Percentiles rank a stretch among this genome's conserved stretches.
phyloP scores from a whole-genome alignment of 2,888 invertebrate genomes.

The Eueremaeus valkanovi region DNA sequence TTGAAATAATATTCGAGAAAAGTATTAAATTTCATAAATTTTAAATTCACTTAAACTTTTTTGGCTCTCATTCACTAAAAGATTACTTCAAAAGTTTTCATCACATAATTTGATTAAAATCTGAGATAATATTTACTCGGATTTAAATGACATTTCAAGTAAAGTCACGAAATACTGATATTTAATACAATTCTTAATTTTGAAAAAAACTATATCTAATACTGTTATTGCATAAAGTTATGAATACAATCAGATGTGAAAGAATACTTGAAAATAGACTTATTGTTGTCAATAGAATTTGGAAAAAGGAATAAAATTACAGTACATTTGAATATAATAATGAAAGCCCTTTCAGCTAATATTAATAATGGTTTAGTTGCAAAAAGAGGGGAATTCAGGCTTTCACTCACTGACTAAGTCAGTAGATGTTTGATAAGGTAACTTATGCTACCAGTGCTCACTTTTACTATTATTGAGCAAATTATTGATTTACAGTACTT shows the following conservation, averaged over 20 bases:
- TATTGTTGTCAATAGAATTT: not conserved
- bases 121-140: not conserved
- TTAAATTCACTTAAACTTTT: not conserved
- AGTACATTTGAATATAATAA: constrained; percentile 11
- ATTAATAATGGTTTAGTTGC: not conserved
- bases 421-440: not conserved
- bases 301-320: not conserved
- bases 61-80: not conserved
- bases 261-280: not conserved
- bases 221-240: too few species aligned
- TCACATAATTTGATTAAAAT: constrained; percentile 2
- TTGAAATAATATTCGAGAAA: not conserved
- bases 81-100: not conserved
- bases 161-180: not conserved
- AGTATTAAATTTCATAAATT: constrained; percentile 11
- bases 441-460: constrained; percentile 7
- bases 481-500: constrained; percentile 17
- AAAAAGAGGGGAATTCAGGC: not conserved
- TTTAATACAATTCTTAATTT: not conserved
- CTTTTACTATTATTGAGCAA: not conserved
- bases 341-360: not conserved
- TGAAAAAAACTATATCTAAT: too few species aligned
- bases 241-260: not conserved
- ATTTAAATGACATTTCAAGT: constrained; percentile 16
- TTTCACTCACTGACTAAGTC: not conserved